Evolutionary conservation across 1,140 invertebrate species (phyloP).

Genomic region (Zophobas morio): DNA sequence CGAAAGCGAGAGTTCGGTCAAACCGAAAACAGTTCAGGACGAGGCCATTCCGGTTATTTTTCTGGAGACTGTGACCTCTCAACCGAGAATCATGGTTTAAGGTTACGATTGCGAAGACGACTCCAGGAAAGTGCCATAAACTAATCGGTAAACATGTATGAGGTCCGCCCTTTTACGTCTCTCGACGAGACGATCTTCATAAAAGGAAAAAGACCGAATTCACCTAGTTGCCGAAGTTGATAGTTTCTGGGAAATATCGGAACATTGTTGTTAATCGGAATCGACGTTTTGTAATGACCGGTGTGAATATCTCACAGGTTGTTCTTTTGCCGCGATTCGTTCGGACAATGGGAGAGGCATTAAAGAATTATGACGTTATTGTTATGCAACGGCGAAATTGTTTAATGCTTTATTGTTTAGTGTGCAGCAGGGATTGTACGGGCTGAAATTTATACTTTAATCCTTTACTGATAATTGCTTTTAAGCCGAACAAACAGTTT

Average conservation of each 20-base stretch:
- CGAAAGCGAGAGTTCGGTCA: background rate
- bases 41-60: background rate
- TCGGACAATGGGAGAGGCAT: background rate
- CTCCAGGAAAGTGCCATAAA: conserved; percentile 9
- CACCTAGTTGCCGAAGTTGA: background rate
- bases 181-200: conserved; percentile 5
- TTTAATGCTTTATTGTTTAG: conserved; percentile 7
- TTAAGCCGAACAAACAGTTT: conserved; percentile 31
- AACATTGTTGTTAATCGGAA: background rate
- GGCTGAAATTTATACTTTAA: conserved; percentile 36
- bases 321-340: background rate
- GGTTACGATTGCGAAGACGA: conserved; percentile 10
- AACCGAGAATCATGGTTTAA: conserved; percentile 16
- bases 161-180: conserved; percentile 15
- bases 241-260: background rate
- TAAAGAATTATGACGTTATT: conserved; percentile 31
- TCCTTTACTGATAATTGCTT: conserved; percentile 13
- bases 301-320: background rate
- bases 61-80: conserved; percentile 7
- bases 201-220: background rate
- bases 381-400: conserved; percentile 29
- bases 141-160: conserved; percentile 16
- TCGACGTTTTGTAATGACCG: background rate
- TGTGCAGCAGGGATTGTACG: background rate
- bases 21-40: conserved; percentile 2